Percentiles rank a stretch among this genome's conserved stretches.
Evolutionary conservation across 2,113 vertebrate genomes (phyloP).

Genomic region (Vicugna pacos): DNA sequence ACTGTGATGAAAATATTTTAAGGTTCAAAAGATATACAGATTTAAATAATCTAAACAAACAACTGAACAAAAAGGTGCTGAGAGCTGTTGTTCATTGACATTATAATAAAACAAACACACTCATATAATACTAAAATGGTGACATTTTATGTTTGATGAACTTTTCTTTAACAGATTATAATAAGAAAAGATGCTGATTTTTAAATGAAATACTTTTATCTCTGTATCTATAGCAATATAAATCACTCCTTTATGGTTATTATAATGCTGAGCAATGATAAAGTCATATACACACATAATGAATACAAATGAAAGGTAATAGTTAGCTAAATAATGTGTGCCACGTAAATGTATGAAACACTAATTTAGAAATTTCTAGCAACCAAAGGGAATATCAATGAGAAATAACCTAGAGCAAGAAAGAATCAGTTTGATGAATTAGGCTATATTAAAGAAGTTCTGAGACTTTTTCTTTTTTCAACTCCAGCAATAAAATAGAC

Average conservation of each 20-base stretch:
- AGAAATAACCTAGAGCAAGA: conserved; percentile 84
- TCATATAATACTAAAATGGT: not conserved
- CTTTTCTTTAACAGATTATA: conserved; percentile 61
- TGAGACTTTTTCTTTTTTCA: conserved; percentile 56
- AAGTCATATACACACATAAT: conserved; percentile 75
- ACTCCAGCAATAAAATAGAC: conserved; percentile 75
- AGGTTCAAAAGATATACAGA: not conserved
- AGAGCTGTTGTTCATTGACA: not conserved
- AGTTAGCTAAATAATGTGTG: conserved; percentile 84
- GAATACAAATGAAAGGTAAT: conserved; percentile 83
- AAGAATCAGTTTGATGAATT: conserved; percentile 84
- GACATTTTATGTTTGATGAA: conserved; percentile 62
- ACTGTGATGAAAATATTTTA: conserved; percentile 28
- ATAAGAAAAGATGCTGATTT: conserved; percentile 74
- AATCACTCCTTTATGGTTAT: conserved; percentile 69
- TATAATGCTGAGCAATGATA: conserved; percentile 79
- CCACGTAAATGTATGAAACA: conserved; percentile 72
- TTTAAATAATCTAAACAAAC: conserved; percentile 55
- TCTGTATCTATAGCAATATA: conserved; percentile 68
- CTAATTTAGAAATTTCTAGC: conserved; percentile 82
- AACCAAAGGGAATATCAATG: conserved; percentile 82
- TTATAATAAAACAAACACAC: not conserved
- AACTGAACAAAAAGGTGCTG: not conserved
- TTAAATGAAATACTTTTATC: conserved; percentile 75
- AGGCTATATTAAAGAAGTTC: conserved; percentile 82